These are phyloP conservation scores for Pachyseris speciosa DNA, from an alignment of 64 coral and sea anemone genomes.

Conservation along the genomic window DNA sequence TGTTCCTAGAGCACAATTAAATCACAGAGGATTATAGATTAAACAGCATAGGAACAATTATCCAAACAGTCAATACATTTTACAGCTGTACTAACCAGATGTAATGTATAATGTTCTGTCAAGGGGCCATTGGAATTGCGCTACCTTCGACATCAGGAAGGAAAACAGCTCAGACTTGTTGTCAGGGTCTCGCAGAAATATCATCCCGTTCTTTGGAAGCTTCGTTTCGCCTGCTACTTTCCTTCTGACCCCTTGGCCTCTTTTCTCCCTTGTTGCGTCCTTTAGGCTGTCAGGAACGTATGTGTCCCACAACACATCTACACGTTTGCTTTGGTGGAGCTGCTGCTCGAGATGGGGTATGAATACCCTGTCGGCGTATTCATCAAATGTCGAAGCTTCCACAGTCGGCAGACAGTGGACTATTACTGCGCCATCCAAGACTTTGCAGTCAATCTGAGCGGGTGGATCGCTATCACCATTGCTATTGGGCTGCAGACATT, in stretches of 20 bases:
- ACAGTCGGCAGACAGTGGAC: constrained; percentile 49
- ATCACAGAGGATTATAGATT: not conserved
- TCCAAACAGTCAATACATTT: not conserved
- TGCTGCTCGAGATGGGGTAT: constrained; percentile 60
- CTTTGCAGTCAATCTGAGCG: constrained; percentile 45
- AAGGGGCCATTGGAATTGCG: constrained; percentile 10
- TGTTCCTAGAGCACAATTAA: constrained; percentile 17
- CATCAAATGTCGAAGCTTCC: constrained; percentile 53
- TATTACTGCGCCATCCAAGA: constrained; percentile 64
- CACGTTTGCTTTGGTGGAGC: constrained; percentile 15
- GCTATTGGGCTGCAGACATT: constrained; percentile 38
- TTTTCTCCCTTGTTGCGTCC: constrained; percentile 57
- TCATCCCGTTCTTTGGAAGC: constrained; percentile 67
- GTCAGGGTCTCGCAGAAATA: constrained; percentile 44
- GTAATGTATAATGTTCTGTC: constrained; percentile 55
- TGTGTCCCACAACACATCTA: constrained; percentile 61
- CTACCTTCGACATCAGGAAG: constrained; percentile 42
- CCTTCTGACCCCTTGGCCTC: constrained; percentile 53
- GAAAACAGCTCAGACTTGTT: constrained; percentile 70
- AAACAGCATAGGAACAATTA: not conserved
- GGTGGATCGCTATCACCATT: constrained; percentile 6
- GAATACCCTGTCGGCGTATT: constrained; percentile 63
- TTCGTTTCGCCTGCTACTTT: constrained; percentile 64
- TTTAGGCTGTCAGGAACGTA: constrained; percentile 61
- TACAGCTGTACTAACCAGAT: constrained; percentile 37